Conservation (phyloP, 1,140 invertebrate genomes). For the Drosophila quadrilineata region DNA sequence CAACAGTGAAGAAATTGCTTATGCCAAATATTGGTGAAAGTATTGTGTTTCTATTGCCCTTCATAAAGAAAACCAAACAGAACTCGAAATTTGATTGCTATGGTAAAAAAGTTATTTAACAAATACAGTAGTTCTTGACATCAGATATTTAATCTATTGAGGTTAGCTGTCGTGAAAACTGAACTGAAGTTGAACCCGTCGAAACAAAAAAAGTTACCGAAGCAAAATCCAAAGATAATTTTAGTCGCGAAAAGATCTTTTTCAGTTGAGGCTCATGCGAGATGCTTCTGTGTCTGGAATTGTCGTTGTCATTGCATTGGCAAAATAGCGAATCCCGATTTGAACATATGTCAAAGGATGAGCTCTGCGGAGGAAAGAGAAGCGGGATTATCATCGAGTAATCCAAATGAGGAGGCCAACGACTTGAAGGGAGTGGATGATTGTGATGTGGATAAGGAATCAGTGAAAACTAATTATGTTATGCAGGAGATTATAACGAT, state of each 20-base stretch:
- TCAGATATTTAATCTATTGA: too few relatives aligned
- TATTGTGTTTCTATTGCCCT: conserved; percentile 44
- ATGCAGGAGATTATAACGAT: too few relatives aligned
- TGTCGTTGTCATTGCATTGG: conserved; percentile 61
- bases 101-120: conserved; percentile 35
- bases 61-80: conserved; percentile 34
- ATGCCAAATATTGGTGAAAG: conserved; percentile 45
- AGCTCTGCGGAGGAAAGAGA: conserved; percentile 10
- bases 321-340: conserved; percentile 48
- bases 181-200: background rate
- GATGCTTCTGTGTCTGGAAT: conserved; percentile 65
- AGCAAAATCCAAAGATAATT: background rate
- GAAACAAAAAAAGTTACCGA: background rate
- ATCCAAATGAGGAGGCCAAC: conserved; percentile 32
- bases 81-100: conserved; percentile 49
- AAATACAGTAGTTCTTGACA: too few relatives aligned
- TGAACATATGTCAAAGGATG: conserved; percentile 49
- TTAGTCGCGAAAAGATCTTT: conserved; percentile 35
- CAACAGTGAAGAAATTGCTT: conserved; percentile 22
- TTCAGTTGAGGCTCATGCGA: conserved; percentile 39
- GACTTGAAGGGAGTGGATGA: conserved; percentile 38
- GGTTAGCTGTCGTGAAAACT: too few relatives aligned
- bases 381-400: conserved; percentile 47
- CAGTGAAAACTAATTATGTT: too few relatives aligned
- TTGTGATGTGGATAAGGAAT: too few relatives aligned